Conservation (phyloP, 2,113 vertebrate species). For the Neodontobutis hainanensis region DNA sequence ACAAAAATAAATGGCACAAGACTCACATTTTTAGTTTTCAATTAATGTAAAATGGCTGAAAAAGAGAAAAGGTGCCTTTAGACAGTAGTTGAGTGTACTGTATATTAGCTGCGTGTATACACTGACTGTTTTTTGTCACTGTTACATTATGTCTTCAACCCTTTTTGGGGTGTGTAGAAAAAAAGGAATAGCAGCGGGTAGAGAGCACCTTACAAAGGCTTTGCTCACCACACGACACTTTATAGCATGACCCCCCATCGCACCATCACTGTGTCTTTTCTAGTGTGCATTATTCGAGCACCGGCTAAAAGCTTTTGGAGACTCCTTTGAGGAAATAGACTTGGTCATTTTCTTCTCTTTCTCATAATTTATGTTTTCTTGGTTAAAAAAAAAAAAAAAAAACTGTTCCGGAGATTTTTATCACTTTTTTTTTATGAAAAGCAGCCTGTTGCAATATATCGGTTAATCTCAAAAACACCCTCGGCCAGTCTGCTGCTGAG, state of each 20-base stretch:
- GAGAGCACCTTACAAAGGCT: constrained; percentile 66
- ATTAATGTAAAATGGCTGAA: too few relatives aligned
- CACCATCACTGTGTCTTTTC: constrained; percentile 65
- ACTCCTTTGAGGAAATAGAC: constrained; percentile 73
- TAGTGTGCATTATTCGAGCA: constrained; percentile 61
- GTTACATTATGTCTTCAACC: background rate
- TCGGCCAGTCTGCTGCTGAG: constrained; percentile 7
- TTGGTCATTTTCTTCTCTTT: constrained; percentile 59
- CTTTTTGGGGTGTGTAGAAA: constrained; percentile 1
- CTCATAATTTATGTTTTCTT: constrained; percentile 29
- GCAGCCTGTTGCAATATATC: constrained; percentile 21
- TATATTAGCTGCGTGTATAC: background rate
- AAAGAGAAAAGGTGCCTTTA: background rate
- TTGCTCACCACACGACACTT: constrained; percentile 62
- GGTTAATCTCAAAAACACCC: constrained; percentile 31
- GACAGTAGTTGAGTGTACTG: background rate
- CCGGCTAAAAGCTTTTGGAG: constrained; percentile 70
- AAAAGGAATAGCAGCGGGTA: constrained; percentile 38
- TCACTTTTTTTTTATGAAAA: constrained; percentile 12
- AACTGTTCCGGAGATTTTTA: too few relatives aligned
- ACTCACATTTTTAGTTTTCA: too few relatives aligned
- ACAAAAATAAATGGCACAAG: too few relatives aligned
- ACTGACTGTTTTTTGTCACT: background rate
- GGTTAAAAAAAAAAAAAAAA: background rate
- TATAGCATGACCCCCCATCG: constrained; percentile 69